Conservation (phyloP, 2,113 vertebrate genomes). For the Galemys pyrenaicus region DNA sequence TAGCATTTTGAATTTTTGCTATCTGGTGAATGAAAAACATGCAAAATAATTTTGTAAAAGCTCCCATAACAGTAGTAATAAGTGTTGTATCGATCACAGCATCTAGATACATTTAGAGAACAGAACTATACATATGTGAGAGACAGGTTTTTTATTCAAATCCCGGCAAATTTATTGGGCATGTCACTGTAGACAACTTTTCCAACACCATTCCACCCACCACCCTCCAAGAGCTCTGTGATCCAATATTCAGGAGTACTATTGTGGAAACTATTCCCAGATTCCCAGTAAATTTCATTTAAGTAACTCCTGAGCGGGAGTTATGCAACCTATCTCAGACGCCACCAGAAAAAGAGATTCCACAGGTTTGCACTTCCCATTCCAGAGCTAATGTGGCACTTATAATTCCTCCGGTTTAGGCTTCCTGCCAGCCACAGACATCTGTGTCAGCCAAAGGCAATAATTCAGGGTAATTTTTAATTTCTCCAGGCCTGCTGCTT, state of each 20-base stretch:
- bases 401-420: neutral
- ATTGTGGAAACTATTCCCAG: neutral
- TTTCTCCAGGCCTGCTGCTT: slow-evolving; percentile 8
- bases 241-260: neutral
- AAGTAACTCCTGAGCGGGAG: neutral
- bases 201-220: neutral
- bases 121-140: neutral
- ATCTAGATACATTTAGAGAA: slow-evolving; percentile 33
- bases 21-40: slow-evolving; percentile 29
- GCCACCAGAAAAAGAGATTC: neutral
- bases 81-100: neutral
- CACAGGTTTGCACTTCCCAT: neutral
- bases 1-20: neutral
- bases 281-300: neutral
- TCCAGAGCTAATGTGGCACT: neutral
- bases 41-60: neutral
- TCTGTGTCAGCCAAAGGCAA: slow-evolving; percentile 25
- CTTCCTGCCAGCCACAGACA: neutral
- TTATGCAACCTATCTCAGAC: neutral
- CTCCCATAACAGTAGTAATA: neutral
- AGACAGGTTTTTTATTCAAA: neutral
- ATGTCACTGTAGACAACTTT: neutral
- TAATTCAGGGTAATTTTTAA: neutral
- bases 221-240: neutral
- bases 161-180: neutral